Evolutionary conservation across 2,888 invertebrate genomes (phyloP), one percentile per base, ranked within the genome.

Genomic region (Nyleta sp.): DNA sequence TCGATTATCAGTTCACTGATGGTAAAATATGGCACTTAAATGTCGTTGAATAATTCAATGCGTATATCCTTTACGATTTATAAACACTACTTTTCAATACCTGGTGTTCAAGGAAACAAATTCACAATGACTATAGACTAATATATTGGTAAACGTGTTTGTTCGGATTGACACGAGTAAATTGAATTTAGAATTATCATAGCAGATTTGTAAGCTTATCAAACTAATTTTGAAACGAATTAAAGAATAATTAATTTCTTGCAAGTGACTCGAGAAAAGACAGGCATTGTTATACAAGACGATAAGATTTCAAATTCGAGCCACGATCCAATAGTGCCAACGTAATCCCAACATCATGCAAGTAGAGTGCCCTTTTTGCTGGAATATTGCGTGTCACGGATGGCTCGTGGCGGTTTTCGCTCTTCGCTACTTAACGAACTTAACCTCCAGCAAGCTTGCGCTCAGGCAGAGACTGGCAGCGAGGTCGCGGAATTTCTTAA

Each of bases 401-500:
- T 84, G 86, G 86, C 86, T 88, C 84, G 82, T 85, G 85, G 88
- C 84, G 89, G 88, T 89, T 87, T 89, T 86, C 86, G 84, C 86
- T 87, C 85, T 84, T 84, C 86, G 86, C 87, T 89, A 89, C 90
- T 89, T 90, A 90, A 90, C 89, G 84, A 90, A 90, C 88, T 90
- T 89, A 89, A 81, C 85, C 86, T 83, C 84, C 82, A 83, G 81
- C 81, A 81, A 81, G 78, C 81, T 73, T 78, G 76, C 59, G 73
- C 67, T 52, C 35, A 74, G 81, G 57, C 78, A 64, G 73, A 65
- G 73, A 67, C 74, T 74, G 81, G 83, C 77, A 78, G 82, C 75
- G 80, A 28, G 82, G 81, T 82, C 82, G 81, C 81, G 85, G 87
- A 89, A 90, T 89, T 90, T 90, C 90, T 90, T 90, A 91, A 91